These are phyloP conservation scores for Calcarius ornatus DNA, from an alignment of 2,113 vertebrate species.

Conservation along the genomic window DNA sequence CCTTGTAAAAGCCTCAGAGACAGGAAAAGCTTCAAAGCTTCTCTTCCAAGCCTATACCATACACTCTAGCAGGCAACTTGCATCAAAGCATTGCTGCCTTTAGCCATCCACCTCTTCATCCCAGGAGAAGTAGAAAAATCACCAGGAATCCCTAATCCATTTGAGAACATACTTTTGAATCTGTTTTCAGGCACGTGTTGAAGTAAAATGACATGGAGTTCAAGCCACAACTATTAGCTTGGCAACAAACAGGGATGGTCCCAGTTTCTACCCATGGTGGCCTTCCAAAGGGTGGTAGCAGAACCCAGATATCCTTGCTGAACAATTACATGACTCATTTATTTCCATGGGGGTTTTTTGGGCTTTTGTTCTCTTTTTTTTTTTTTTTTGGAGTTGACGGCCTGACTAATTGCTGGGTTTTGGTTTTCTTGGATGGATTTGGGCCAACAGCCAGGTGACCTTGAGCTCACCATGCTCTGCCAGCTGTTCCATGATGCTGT, in stretches of 20 bases:
- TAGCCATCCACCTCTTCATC: background rate
- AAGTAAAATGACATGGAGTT: background rate
- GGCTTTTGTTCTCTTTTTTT: background rate
- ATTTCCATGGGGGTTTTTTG: background rate
- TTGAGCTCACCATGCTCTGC: conserved; percentile 18
- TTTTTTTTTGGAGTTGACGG: background rate
- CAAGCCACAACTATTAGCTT: background rate
- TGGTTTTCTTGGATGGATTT: background rate
- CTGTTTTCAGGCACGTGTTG: background rate
- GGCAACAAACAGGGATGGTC: rapidly evolving
- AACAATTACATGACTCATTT: background rate
- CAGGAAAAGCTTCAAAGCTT: conserved; percentile 3
- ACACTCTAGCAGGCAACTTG: background rate
- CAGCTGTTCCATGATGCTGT: background rate
- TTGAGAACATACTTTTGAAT: background rate
- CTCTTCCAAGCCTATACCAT: background rate
- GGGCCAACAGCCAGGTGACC: conserved; percentile 21
- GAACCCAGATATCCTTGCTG: background rate
- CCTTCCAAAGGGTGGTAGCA: background rate
- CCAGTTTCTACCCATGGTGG: background rate
- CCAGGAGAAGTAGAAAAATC: background rate
- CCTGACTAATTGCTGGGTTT: background rate
- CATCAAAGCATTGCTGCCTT: background rate
- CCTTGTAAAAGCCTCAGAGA: background rate
- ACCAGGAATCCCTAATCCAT: background rate